Evolutionary conservation across 1,140 invertebrate species (phyloP), one percentile per base, ranked within the genome.

Genomic region (Brachionus sp.): DNA sequence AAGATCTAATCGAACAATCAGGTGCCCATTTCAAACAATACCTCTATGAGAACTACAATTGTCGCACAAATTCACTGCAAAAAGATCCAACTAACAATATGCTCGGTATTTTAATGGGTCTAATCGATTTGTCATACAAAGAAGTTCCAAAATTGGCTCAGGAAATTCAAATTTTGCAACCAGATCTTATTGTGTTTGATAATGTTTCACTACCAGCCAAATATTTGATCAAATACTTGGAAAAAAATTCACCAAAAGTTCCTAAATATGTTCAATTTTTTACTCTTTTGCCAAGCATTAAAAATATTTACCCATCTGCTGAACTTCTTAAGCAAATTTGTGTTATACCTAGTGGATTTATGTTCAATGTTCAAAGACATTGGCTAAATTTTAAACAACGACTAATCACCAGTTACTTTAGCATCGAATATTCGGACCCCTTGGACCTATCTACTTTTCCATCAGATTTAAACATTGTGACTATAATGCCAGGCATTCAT

Each of bases 1-100:
- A 57, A 35, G 29, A 80, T 16, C n/a, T 33, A 42, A 80, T 80
- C 6, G 77, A 80, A 44, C 35, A 66, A 16, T 29, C 77, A 16
- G 77, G 77, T 10, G 33, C 77, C 5, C 19, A 57, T 57, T 80
- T 80, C 29, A 57, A 29, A 62, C 16, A 23, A 10, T 80, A 57
- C 39, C 13, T 33, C 19, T 57, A 42, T n/a, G 19, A 35, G 35
- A 70, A 37, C 12, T 37, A 70, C 2, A 19, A 33, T 53, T 16
- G n/a, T n/a, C 29, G 13, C 13, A 19, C 16, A 16, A 33, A 33
- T n/a, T 44, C 6, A 5, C n/a, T 75, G 12, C 33, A 33, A 44
- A 44, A 44, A 19, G 37, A 75, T 5, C 42, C 37, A 1, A 46
- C 16, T 23, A 19, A 44, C 23, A 75, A 75, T 23, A 23, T 75